Conservation (phyloP, 2,797 vertebrate genomes). For the Danio tinwini region DNA sequence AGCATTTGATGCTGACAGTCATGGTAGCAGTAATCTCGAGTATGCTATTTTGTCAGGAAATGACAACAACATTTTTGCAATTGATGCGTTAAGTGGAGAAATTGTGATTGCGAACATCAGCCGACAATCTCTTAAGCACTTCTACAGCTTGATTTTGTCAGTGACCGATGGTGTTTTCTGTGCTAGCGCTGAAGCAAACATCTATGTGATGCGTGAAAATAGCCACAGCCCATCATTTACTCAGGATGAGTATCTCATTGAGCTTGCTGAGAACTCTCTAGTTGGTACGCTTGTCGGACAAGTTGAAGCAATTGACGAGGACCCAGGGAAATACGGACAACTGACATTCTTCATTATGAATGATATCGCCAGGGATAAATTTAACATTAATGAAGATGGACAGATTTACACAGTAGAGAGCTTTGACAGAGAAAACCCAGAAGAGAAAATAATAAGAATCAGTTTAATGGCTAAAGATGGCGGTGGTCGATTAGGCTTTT, state of each 20-base stretch:
- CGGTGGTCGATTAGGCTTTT: slow-evolving; percentile 85
- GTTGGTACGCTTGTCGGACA: slow-evolving; percentile 78
- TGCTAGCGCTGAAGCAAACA: slow-evolving; percentile 76
- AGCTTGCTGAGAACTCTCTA: slow-evolving; percentile 83
- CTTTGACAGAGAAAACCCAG: slow-evolving; percentile 82
- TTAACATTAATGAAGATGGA: slow-evolving; percentile 80
- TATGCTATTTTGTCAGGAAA: slow-evolving; percentile 85
- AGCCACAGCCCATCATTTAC: slow-evolving; percentile 81
- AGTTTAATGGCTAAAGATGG: slow-evolving; percentile 86
- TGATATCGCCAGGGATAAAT: slow-evolving; percentile 84
- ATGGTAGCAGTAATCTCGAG: slow-evolving; percentile 74
- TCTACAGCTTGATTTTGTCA: slow-evolving; percentile 79
- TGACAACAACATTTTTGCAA: slow-evolving; percentile 80
- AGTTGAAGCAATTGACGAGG: slow-evolving; percentile 80
- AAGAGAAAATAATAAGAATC: slow-evolving; percentile 81
- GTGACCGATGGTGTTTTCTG: slow-evolving; percentile 87
- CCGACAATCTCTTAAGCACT: slow-evolving; percentile 68
- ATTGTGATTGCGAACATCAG: slow-evolving; percentile 78
- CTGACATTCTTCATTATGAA: slow-evolving; percentile 84
- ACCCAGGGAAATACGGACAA: slow-evolving; percentile 75
- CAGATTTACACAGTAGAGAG: slow-evolving; percentile 81
- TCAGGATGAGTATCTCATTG: slow-evolving; percentile 82
- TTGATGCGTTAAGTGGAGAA: slow-evolving; percentile 77
- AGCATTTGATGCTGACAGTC: slow-evolving; percentile 81
- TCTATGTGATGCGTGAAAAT: slow-evolving; percentile 79